Evolutionary conservation across 2,797 vertebrate species (phyloP).

Genomic region (Manis crassicaudata): DNA sequence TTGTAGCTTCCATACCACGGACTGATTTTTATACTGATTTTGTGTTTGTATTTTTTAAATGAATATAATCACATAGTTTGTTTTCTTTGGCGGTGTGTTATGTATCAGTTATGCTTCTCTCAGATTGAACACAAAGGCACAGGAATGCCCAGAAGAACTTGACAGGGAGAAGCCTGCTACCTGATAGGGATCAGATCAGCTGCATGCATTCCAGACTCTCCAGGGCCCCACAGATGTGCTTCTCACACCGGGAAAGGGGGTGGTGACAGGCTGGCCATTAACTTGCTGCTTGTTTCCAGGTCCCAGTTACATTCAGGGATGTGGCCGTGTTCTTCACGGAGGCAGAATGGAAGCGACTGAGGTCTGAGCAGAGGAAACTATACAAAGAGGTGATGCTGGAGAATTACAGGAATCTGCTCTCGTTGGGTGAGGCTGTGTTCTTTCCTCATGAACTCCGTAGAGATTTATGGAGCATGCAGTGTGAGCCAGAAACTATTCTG

Average conservation of each 20-base stretch:
- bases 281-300: not conserved
- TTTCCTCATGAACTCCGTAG: not conserved
- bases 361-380: not conserved
- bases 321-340: not conserved
- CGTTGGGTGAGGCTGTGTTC: not conserved
- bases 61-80: not conserved
- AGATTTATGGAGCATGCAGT: not conserved
- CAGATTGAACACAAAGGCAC: not conserved
- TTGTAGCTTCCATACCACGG: not conserved
- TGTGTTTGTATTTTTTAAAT: not conserved
- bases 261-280: not conserved
- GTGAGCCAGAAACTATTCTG: not conserved
- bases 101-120: not conserved
- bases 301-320: not conserved
- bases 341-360: not conserved
- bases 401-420: not conserved
- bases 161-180: not conserved
- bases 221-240: not conserved
- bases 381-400: constrained; percentile 12
- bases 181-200: not conserved
- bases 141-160: not conserved
- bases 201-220: not conserved
- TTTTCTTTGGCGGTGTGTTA: not conserved
- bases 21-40: not conserved
- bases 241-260: not conserved